Conservation (phyloP, 2,113 vertebrate genomes). For the Tupaia chinensis region DNA sequence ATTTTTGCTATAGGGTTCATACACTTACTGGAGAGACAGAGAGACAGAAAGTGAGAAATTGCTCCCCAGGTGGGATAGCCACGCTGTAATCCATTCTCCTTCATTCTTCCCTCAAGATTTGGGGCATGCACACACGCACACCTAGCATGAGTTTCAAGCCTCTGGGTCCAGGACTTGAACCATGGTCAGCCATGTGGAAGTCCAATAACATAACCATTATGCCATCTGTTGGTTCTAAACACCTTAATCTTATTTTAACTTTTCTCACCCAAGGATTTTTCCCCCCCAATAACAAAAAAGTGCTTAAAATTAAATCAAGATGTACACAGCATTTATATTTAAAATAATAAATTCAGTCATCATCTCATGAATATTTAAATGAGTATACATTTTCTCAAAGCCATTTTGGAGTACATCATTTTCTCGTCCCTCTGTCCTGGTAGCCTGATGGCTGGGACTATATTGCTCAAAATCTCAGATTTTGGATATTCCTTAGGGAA, state of each 20-base stretch:
- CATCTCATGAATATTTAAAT: slow-evolving; percentile 28
- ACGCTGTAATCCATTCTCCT: too few relatives aligned
- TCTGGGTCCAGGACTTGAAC: too few relatives aligned
- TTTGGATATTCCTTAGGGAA: not conserved
- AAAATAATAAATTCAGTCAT: slow-evolving; percentile 40
- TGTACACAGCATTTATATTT: not conserved
- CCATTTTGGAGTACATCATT: not conserved
- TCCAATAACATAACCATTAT: too few relatives aligned
- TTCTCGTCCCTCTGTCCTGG: not conserved
- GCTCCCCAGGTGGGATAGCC: too few relatives aligned
- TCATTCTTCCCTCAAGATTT: too few relatives aligned
- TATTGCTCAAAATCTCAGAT: not conserved
- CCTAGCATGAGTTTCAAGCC: too few relatives aligned
- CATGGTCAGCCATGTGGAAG: too few relatives aligned
- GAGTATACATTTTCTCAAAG: not conserved
- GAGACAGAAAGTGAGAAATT: too few relatives aligned
- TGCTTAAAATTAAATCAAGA: slow-evolving; percentile 53
- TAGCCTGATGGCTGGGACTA: not conserved
- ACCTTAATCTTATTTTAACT: slow-evolving; percentile 19
- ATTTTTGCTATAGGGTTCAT: too few relatives aligned
- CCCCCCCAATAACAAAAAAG: not conserved
- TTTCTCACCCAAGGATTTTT: slow-evolving; percentile 7
- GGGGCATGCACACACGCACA: too few relatives aligned
- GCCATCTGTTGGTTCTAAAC: not conserved
- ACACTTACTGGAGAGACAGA: too few relatives aligned